These are phyloP conservation scores for Mactromeris polynyma DNA, from an alignment of 2,888 invertebrate species.

Conservation along the genomic window DNA sequence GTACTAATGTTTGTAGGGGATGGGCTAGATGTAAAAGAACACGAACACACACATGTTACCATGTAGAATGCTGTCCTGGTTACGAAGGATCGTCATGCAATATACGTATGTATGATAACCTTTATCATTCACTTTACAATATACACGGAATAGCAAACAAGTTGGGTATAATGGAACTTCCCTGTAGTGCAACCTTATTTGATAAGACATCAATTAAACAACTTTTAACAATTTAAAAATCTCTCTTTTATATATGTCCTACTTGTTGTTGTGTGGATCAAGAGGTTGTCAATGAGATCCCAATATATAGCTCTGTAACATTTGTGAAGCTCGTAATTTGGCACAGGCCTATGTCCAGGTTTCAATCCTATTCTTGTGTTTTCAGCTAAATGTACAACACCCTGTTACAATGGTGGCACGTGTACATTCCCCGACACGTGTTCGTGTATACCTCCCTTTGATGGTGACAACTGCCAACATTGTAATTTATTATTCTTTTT, in stretches of 20 bases:
- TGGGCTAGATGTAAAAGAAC: slow-evolving; percentile 7
- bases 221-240: too few relatives aligned
- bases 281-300: neutral
- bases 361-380: neutral
- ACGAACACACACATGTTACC: neutral
- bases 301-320: neutral
- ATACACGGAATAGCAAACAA: neutral
- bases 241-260: too few relatives aligned
- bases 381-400: slow-evolving; percentile 45
- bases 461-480: slow-evolving; percentile 1
- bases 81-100: neutral
- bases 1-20: slow-evolving; percentile 3
- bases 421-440: slow-evolving; percentile 38
- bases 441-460: slow-evolving; percentile 26
- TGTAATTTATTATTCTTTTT: neutral
- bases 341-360: neutral
- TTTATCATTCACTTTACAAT: neutral
- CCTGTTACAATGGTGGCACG: slow-evolving; percentile 41
- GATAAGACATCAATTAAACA: too few relatives aligned
- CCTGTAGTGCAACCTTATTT: too few relatives aligned
- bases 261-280: neutral
- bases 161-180: too few relatives aligned
- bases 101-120: neutral
- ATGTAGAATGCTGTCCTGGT: neutral
- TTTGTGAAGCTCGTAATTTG: neutral